Evolutionary conservation across 2,888 invertebrate species (phyloP).

Genomic region (Diogma glabrata): DNA sequence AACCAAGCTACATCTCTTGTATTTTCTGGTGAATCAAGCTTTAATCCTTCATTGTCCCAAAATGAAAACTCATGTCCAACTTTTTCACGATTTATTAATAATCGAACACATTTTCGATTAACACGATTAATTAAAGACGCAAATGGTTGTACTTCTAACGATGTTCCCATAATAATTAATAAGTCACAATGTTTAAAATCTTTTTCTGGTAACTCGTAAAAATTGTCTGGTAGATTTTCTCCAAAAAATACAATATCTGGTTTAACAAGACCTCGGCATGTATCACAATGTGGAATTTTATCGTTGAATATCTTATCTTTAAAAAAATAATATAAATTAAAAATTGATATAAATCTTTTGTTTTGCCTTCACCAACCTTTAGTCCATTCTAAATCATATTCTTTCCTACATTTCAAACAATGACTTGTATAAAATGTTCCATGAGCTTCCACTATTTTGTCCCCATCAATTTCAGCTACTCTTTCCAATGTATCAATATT

Average conservation of each 20-base stretch:
- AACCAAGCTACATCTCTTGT: slow-evolving; percentile 66
- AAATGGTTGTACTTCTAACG: slow-evolving; percentile 88
- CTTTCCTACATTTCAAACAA: slow-evolving; percentile 63
- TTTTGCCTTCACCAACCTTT: too few species aligned
- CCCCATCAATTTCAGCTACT: slow-evolving; percentile 67
- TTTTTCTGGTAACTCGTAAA: slow-evolving; percentile 51
- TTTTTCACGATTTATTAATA: slow-evolving; percentile 79
- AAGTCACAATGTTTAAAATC: slow-evolving; percentile 84
- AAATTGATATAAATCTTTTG: too few species aligned
- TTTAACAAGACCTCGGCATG: slow-evolving; percentile 72
- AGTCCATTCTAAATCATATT: slow-evolving; percentile 72
- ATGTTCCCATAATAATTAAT: slow-evolving; percentile 90
- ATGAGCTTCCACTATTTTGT: slow-evolving; percentile 87
- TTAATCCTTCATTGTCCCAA: slow-evolving; percentile 44
- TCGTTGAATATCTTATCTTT: slow-evolving; percentile 61
- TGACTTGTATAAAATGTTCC: slow-evolving; percentile 85
- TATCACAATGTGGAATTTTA: slow-evolving; percentile 62
- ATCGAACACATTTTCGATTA: slow-evolving; percentile 58
- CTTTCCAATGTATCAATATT: slow-evolving; percentile 92
- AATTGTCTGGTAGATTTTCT: slow-evolving; percentile 71
- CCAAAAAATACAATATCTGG: slow-evolving; percentile 96
- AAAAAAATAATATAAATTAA: slow-evolving; percentile 21
- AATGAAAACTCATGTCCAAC: slow-evolving; percentile 42
- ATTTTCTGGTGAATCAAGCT: slow-evolving; percentile 52
- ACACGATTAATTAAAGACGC: slow-evolving; percentile 75